Evolutionary conservation across 2,113 vertebrate genomes (phyloP), one percentile per base, ranked within the genome.

Genomic region (Oenanthe melanoleuca): DNA sequence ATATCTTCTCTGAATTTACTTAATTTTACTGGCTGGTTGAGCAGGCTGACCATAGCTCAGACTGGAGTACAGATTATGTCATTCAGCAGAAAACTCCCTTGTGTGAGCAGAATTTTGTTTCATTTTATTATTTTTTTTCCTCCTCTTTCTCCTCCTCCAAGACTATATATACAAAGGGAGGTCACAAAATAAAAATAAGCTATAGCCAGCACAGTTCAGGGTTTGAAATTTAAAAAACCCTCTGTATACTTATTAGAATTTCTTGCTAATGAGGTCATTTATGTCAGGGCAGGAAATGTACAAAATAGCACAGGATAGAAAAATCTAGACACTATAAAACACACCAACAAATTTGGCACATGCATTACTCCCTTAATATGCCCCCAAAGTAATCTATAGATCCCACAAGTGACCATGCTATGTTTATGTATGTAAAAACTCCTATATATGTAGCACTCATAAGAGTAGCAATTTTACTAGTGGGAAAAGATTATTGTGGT

Each of bases 181-280:
- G 67, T 86, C 79, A 96, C 64, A 74, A 88, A 87, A 73, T 23
- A 89, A 44, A 83, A 78, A n/a, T 50, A 91, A 87, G 22, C 63
- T 70, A 28, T 34, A 95, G 56, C 60, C 70, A 90, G 57, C n/a
- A 52, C 66, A 83, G 63, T 77, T 94, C 52, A 55, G 67, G 42
- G 89, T 80, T 94, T 70, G 20, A 93, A 87, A 78, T 63, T 6
- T 20, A 42, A 65, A 53, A 44, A 9, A 37, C 4, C 29, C 38
- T 75, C 20, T 73, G 47, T 57, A 71, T 73, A 92, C 42, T 92
- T 65, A 88, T 63, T 95, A 94, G 56, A 84, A 93, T 94, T 92
- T 96, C 78, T 96, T 94, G 80, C 93, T 96, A 94, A 95, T 96
- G 75, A 94, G 89, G 85, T 94, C 85, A 95, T 95, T 94, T 95